Conservation (phyloP, 2,888 invertebrate species). For the Rugalucina vietnamica region DNA sequence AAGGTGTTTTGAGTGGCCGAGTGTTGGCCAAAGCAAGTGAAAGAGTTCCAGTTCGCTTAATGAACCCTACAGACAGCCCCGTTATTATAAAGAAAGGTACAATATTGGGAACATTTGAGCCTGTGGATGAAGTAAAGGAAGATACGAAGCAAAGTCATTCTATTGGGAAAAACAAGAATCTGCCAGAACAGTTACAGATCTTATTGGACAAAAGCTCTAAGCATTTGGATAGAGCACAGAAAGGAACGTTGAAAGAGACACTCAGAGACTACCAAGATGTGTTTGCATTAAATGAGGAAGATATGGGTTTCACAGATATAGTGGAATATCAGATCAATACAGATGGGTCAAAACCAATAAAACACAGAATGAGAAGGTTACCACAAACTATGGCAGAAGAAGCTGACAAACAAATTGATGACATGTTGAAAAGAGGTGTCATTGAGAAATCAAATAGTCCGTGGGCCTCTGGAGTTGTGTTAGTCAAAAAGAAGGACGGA, state of each 20-base stretch:
- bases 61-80: background rate
- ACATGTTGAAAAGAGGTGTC: conserved; percentile 20
- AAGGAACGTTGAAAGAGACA: background rate
- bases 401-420: conserved; percentile 28
- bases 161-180: background rate
- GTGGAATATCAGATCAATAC: conserved; percentile 37
- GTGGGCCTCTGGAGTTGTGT: conserved; percentile 22
- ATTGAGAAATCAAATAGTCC: conserved; percentile 26
- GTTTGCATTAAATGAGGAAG: conserved; percentile 1
- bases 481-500: conserved; percentile 19
- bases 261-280: background rate
- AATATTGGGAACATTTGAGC: background rate
- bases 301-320: conserved; percentile 21
- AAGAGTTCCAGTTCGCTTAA: background rate
- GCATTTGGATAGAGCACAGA: background rate
- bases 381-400: conserved; percentile 19
- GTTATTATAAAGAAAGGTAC: background rate
- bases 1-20: background rate
- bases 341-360: conserved; percentile 17
- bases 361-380: conserved; percentile 21
- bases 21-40: background rate
- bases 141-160: background rate
- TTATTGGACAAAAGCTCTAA: background rate
- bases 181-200: background rate
- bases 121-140: conserved; percentile 1